Percentiles rank a stretch among this genome's conserved stretches.
phyloP scores from a whole-genome alignment of 2,113 vertebrate species.

The Ahaetulla prasina region DNA sequence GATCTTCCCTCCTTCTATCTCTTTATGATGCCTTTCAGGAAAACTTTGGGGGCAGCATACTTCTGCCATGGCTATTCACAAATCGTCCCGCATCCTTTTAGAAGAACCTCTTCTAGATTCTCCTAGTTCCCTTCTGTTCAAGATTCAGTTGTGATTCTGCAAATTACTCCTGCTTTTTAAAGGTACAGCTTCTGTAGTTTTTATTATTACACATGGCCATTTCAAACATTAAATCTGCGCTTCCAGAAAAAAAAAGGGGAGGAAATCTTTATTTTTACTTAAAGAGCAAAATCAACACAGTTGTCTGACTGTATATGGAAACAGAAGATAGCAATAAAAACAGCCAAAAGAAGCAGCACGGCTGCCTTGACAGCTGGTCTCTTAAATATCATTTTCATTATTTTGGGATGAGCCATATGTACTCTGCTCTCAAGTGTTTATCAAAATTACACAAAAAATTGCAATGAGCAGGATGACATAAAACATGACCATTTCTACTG shows the following conservation, averaged over 20 bases:
- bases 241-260: constrained; percentile 30
- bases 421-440: constrained; percentile 45
- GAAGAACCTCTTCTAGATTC: neutral
- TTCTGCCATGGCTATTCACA: neutral
- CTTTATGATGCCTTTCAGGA: neutral
- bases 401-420: constrained; percentile 50
- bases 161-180: neutral
- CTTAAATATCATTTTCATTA: constrained; percentile 44
- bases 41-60: neutral
- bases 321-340: constrained; percentile 43
- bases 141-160: neutral
- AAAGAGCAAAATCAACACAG: constrained; percentile 48
- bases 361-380: constrained; percentile 51
- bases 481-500: constrained; percentile 1
- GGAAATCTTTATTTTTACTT: constrained; percentile 4
- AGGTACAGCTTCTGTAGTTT: neutral
- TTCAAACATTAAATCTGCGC: constrained; percentile 21
- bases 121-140: neutral
- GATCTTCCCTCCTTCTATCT: neutral
- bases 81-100: neutral
- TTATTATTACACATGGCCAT: constrained; percentile 14
- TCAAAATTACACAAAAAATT: constrained; percentile 43
- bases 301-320: constrained; percentile 28
- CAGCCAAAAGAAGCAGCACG: constrained; percentile 37
- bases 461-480: constrained; percentile 1